phyloP scores from a whole-genome alignment of 2,888 invertebrate species.

The Meteorus colon region DNA sequence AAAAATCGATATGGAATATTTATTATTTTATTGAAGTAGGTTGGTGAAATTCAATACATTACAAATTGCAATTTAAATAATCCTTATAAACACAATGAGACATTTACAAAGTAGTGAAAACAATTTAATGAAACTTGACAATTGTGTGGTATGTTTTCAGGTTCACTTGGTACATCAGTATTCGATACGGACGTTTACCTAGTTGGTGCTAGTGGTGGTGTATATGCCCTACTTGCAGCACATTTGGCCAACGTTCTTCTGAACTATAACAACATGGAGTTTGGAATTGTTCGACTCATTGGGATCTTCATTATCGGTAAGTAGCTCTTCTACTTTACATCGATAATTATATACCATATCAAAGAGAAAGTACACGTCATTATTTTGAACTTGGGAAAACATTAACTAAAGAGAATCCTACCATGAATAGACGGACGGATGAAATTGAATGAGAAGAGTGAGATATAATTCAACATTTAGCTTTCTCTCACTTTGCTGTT shows the following conservation, averaged over 20 bases:
- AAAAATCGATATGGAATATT: too few relatives aligned
- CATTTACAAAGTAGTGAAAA: slow-evolving; percentile 13
- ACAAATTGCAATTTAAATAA: too few relatives aligned
- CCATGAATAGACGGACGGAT: neutral
- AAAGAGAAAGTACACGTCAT: neutral
- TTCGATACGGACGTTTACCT: slow-evolving; percentile 95
- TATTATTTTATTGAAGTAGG: too few relatives aligned
- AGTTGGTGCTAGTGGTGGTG: slow-evolving; percentile 97
- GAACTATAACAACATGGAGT: slow-evolving; percentile 96
- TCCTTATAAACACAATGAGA: too few relatives aligned
- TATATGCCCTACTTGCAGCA: slow-evolving; percentile 95
- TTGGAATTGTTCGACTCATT: slow-evolving; percentile 90
- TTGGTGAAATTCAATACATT: too few relatives aligned
- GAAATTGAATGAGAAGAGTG: neutral
- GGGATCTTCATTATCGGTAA: slow-evolving; percentile 94
- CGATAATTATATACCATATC: slow-evolving; percentile 16
- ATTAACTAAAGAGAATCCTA: too few relatives aligned
- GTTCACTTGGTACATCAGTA: slow-evolving; percentile 87
- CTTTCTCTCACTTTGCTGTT: neutral
- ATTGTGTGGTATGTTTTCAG: slow-evolving; percentile 64
- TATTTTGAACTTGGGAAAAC: neutral
- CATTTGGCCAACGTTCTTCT: slow-evolving; percentile 96
- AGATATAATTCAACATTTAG: neutral
- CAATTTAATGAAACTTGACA: slow-evolving; percentile 23
- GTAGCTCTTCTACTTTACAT: slow-evolving; percentile 56